These are phyloP conservation scores for Telmatochromis brichardi DNA, from an alignment of 2,113 vertebrate genomes.

Conservation along the genomic window DNA sequence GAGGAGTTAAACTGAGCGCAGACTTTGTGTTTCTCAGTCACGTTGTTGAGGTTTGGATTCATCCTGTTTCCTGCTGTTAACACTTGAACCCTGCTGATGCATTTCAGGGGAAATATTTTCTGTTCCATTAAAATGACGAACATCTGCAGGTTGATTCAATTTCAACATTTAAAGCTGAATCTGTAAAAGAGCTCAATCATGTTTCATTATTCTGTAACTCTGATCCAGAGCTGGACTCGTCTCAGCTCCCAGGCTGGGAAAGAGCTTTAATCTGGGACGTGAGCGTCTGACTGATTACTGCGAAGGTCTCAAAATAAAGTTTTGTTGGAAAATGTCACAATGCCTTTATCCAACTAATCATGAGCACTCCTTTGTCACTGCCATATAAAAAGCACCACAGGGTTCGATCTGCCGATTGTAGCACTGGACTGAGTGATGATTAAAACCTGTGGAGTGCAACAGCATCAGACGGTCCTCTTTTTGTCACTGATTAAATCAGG, in stretches of 20 bases:
- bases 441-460: background rate
- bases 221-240: background rate
- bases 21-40: background rate
- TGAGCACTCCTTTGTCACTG: background rate
- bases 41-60: accelerated
- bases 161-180: background rate
- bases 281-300: background rate
- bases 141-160: background rate
- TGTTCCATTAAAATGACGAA: background rate
- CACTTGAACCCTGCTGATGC: background rate
- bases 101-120: background rate
- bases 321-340: background rate
- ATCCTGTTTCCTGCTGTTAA: background rate
- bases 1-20: background rate
- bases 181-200: background rate
- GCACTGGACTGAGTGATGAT: background rate
- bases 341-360: background rate
- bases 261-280: background rate
- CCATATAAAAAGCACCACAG: background rate
- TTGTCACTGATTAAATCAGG: background rate
- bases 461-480: background rate
- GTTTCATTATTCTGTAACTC: background rate
- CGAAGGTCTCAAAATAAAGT: background rate
- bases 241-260: background rate
- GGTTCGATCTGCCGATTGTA: background rate